Percentiles rank a stretch among this genome's conserved stretches.
Conservation (phyloP, 2,888 invertebrate species). For the Ommatoiulus sabulosus region DNA sequence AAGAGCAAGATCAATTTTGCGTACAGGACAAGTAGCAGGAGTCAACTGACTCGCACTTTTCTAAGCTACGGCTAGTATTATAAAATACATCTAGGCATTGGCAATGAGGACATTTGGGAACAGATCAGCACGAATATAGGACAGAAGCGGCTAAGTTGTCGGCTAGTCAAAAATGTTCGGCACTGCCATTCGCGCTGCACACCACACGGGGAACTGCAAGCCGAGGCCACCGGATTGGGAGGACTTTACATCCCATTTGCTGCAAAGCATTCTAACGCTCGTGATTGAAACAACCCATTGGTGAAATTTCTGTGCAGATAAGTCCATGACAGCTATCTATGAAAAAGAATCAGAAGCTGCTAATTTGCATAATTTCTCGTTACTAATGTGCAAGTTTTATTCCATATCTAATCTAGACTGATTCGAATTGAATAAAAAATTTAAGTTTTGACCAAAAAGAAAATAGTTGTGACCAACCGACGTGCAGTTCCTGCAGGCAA, state of each 20-base stretch:
- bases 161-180: neutral
- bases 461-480: neutral
- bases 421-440: too few relatives aligned
- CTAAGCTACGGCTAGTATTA: constrained; percentile 26
- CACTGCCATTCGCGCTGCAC: constrained; percentile 9
- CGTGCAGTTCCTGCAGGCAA: neutral
- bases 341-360: too few relatives aligned
- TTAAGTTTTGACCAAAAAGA: too few relatives aligned
- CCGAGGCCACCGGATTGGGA: too few relatives aligned
- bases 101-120: constrained; percentile 32
- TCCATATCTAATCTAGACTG: too few relatives aligned
- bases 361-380: too few relatives aligned
- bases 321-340: too few relatives aligned
- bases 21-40: constrained; percentile 2
- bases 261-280: too few relatives aligned
- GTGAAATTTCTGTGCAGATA: too few relatives aligned
- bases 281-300: too few relatives aligned
- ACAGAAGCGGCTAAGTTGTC: constrained; percentile 22
- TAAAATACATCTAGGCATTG: neutral
- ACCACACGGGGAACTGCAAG: neutral
- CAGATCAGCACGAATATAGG: neutral
- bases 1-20: neutral
- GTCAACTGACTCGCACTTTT: neutral
- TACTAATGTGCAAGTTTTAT: too few relatives aligned
- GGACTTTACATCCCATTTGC: too few relatives aligned